Evolutionary conservation across 2,113 vertebrate genomes (phyloP), one percentile per base, ranked within the genome.

Genomic region (Crotalus horridus): DNA sequence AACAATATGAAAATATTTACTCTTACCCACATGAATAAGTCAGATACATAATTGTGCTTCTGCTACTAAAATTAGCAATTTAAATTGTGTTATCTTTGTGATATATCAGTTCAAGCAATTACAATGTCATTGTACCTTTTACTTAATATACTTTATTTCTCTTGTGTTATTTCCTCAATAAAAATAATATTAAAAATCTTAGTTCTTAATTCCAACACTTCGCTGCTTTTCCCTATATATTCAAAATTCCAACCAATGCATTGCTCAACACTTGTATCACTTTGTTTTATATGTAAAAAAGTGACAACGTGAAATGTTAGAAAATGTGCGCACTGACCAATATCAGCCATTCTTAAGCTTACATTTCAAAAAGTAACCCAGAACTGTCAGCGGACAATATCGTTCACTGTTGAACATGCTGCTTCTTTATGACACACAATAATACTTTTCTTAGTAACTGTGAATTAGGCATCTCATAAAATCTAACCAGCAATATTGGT

Each of bases 401-500:
- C 64, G n/a, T 92, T 56, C 89, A 90, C 58, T 92, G 56, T 23
- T 51, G 26, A 46, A 54, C 21, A 94, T 93, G 92, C 0, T 59
- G 89, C 87, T 24, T 53, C 61, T 61, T 74, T 93, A 91, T 95
- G 74, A 93, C 55, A 90, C 12, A 20, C 91, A 95, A 89, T 43
- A 26, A 56, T 1, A 69, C 24, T 90, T 90, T 89, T 3, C 88
- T 89, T 61, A 48, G 39, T 29, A 90, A 12, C 54, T 64, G 26
- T 64, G 15, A 90, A 55, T 29, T 89, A 91, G 0, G 29, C 0
- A n/a, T 53, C 88, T 81, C 5, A 56, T 64, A 56, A 85, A 13
- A 89, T n/a, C 94, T 58, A 9, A 88, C 51, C 1, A 86, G 61
- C 0, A 51, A 69, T 64, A 48, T 12, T 39, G 53, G 55, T 29